Evolutionary conservation across 2,797 vertebrate genomes (phyloP).

Genomic region (Cyprinella venusta): DNA sequence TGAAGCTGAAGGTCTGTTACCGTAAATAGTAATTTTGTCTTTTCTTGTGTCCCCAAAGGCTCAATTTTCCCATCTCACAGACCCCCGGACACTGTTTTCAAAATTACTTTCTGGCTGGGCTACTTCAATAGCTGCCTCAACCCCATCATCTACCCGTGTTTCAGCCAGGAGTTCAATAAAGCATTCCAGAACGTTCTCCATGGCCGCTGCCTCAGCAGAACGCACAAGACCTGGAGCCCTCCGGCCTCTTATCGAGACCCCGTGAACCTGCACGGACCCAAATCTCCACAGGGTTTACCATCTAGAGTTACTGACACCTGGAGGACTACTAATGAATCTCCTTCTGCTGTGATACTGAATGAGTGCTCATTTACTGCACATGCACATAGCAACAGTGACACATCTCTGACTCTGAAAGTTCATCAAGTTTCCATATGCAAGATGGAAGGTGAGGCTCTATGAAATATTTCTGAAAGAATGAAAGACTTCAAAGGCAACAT

Average conservation of each 20-base stretch:
- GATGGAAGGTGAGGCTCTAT: conserved; percentile 22
- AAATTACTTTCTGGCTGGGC: conserved; percentile 97
- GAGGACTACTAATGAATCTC: conserved; percentile 47
- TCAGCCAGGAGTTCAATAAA: conserved; percentile 94
- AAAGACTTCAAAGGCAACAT: not conserved
- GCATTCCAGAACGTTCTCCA: conserved; percentile 90
- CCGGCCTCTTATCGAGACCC: conserved; percentile 43
- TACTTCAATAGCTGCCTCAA: conserved; percentile 99
- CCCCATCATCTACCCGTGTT: conserved; percentile 96
- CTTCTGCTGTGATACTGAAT: not conserved
- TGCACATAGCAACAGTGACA: conserved; percentile 78
- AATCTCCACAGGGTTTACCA: conserved; percentile 32
- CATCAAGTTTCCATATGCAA: conserved; percentile 9
- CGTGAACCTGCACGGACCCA: conserved; percentile 31
- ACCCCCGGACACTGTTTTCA: conserved; percentile 92
- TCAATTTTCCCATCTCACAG: conserved; percentile 93
- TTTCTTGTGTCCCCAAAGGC: conserved; percentile 71
- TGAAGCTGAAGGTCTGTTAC: not conserved
- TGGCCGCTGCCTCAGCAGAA: conserved; percentile 79
- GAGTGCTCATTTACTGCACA: conserved; percentile 61
- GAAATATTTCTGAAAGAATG: conserved; percentile 1
- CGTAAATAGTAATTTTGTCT: not conserved
- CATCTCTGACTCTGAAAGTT: conserved; percentile 17
- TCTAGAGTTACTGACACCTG: conserved; percentile 47
- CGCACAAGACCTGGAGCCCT: conserved; percentile 66